Evolutionary conservation across 2,797 vertebrate species (phyloP), one percentile per base, ranked within the genome.

Genomic region (Lates japonicus): DNA sequence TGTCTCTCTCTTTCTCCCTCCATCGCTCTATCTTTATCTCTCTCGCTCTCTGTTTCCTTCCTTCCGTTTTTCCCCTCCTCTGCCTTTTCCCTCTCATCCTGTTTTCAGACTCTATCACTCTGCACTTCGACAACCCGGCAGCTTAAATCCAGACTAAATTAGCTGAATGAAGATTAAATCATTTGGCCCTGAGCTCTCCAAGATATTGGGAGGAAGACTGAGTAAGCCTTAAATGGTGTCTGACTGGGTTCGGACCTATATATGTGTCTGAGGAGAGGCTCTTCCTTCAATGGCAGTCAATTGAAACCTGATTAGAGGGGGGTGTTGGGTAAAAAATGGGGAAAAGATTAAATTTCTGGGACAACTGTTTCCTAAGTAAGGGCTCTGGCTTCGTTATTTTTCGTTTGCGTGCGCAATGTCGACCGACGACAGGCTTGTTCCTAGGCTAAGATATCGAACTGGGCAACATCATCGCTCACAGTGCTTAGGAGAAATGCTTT

Each of bases 151-250:
- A 93, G 94, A 94, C 93, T 95, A 95, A 95, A 95, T 94, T 94
- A 95, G 91, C 90, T 87, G 92, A 95, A 95, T 95, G 94, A 95
- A 95, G 94, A 95, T 95, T 94, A 95, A 95, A 94, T 93, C 90
- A 93, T 94, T 93, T 94, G 92, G 92, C 92, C 90, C 78, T 92
- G 90, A 94, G 93, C 93, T 93, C 88, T 92, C 90, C 80, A 54
- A 91, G 92, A 93, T 93, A 94, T 94, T 94, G 93, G 90, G 91
- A 90, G 85, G 88, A 91, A 92, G 93, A 93, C 90, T 81, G 92
- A 94, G 91, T 92, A 92, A 91, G 89, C 87, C 92, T 90, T 93
- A 92, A 93, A 93, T 93, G 88, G 80, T 82, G 90, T 91, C 92
- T 93, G 92, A 93, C 93, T 91, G 84, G 82, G 80, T 88, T 90